Evolutionary conservation across 2,888 invertebrate species (phyloP), one percentile per base, ranked within the genome.

Genomic region (Xylocampa areola): DNA sequence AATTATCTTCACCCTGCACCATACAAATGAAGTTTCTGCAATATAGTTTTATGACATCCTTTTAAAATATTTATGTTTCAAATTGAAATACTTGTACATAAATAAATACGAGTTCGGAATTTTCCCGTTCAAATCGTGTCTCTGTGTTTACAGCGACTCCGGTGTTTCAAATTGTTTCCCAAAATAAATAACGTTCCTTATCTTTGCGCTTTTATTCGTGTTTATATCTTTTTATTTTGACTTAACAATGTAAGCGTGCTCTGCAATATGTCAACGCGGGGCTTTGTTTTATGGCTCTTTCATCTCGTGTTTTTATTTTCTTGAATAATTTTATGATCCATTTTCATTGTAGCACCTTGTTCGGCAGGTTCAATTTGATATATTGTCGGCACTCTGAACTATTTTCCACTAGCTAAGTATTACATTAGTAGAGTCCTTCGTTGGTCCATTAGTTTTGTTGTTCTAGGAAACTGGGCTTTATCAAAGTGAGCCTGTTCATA

Each of bases 161-260:
- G 43, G 52, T 55, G 57, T 57, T 64, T 72, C 59, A 80, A 83
- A 85, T 82, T 82, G 80, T 81, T 81, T 81, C 75, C 40, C 60
- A 76, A 75, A 82, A 81, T 82, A 81, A 85, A 82, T 82, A 83
- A 77, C 72, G 72, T 76, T 68, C 65, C 74, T 79, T 81, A 82
- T 81, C 80, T 79, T 74, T 69, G 61, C 65, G 67, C 69, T 77
- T 77, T 77, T 76, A 77, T 81, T 73, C 73, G 60, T 68, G 69
- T 70, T 78, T 67, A 66, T 78, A 66, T 75, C 71, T 76, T 84
- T 78, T 81, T 80, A 77, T 79, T 84, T 78, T 76, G 75, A 79
- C 73, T 73, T 79, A 72, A 75, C 74, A 74, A 70, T 73, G 79
- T 77, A 72, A 76, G 69, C 69, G 73, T 60, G 68, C 60, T 70